Evolutionary conservation across 2,888 invertebrate genomes (phyloP).

Genomic region (Netelia fuscicornis): DNA sequence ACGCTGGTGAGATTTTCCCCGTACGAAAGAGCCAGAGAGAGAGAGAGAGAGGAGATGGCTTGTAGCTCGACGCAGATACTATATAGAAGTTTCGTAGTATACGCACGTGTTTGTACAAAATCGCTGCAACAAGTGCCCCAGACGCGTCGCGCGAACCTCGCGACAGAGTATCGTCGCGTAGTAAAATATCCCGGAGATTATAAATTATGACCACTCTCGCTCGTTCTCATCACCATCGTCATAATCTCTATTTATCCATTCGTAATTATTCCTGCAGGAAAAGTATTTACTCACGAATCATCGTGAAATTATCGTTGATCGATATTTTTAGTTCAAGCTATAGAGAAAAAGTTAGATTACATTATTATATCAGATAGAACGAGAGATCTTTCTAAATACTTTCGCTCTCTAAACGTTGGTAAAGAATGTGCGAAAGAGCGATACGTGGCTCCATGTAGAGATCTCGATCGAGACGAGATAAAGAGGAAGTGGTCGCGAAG

Average conservation of each 20-base stretch:
- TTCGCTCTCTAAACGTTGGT: too few species aligned
- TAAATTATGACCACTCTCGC: constrained; percentile 1
- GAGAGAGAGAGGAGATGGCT: neutral
- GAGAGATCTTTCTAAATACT: too few species aligned
- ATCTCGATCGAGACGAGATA: constrained; percentile 13
- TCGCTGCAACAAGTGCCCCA: constrained; percentile 43
- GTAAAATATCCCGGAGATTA: constrained; percentile 8
- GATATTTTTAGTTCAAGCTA: too few species aligned
- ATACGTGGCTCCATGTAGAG: neutral
- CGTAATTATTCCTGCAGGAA: neutral
- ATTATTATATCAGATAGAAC: too few species aligned
- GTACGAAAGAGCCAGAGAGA: constrained; percentile 13
- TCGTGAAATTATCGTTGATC: too few species aligned
- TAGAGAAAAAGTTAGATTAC: too few species aligned
- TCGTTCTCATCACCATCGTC: neutral
- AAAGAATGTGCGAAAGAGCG: too few species aligned
- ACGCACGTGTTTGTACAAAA: constrained; percentile 39
- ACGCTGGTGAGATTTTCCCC: constrained; percentile 1
- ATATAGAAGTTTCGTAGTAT: constrained; percentile 1
- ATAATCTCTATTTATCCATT: neutral
- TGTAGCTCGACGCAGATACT: neutral
- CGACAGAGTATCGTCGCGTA: neutral
- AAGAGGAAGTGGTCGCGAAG: neutral
- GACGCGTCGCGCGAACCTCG: neutral
- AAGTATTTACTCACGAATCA: too few species aligned